Evolutionary conservation across 2,113 vertebrate species (phyloP).

Genomic region (Beaufortia kweichowensis): DNA sequence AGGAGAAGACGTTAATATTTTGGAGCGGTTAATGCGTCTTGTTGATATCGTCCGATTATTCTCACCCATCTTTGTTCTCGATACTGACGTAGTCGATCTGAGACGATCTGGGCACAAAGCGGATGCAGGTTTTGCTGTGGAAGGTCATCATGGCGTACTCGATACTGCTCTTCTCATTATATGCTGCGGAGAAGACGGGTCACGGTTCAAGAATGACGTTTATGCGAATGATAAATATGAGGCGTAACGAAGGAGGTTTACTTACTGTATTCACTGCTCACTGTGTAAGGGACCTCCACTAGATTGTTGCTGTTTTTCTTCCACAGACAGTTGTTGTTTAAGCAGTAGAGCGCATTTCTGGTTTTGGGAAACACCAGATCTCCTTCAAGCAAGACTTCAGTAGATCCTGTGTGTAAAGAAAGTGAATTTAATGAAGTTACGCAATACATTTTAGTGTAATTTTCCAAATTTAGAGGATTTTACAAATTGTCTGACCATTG

Average conservation of each 20-base stretch:
- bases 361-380: conserved; percentile 46
- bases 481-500: conserved; percentile 22
- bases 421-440: not conserved
- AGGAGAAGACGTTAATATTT: not conserved
- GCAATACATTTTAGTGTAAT: not conserved
- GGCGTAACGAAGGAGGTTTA: not conserved
- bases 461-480: not conserved
- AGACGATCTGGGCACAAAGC: not conserved
- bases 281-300: conserved; percentile 44
- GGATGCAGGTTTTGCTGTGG: not conserved
- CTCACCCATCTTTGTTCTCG: not conserved
- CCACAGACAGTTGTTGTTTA: conserved; percentile 45
- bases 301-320: conserved; percentile 46
- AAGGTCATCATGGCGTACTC: not conserved
- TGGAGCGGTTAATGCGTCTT: not conserved
- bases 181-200: not conserved
- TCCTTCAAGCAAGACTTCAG: conserved; percentile 40
- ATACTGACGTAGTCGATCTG: not conserved
- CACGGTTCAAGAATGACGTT: not conserved
- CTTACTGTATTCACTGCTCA: conserved; percentile 52
- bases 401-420: conserved; percentile 32
- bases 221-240: not conserved
- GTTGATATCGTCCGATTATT: not conserved
- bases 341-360: conserved; percentile 53
- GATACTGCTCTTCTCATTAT: not conserved